Base-by-base conservation (phyloP, 2,888 invertebrate species). In the Hydraecia micacea region DNA sequence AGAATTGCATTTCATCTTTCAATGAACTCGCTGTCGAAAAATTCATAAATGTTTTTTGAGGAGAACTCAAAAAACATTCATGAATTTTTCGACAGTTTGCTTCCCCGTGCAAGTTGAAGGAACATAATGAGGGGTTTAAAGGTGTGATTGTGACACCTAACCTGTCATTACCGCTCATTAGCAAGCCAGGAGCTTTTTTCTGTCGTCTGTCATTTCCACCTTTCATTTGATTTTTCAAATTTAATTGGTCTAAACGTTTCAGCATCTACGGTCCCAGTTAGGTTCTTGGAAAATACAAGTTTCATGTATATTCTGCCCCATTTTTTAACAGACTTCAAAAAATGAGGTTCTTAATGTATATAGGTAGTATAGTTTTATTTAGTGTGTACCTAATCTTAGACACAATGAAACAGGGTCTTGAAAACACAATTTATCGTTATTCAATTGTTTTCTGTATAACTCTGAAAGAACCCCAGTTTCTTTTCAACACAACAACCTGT, bases 111-210 rank as follows among this genome's bases (percentile, higher is more conserved):
- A 65, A 77, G 65, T 62, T 71, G 52, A 73, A 68, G 52, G 28
- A n/a, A 1, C 36, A 28, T 58, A 86, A 83, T 73, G 65, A 76
- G 62, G 32, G 70, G 67, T 60, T 73, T 71, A 65, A 68, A 81
- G 74, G 80, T 74, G 68, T 79, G 55, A 32, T 86, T 46, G n/a
- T 83, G 72, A 86, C 86, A 84, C 83, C 77, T 55, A 15, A 46
- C 71, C 32, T 74, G 70, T 65, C 73, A 82, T 86, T 82, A 77
- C 46, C 36, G 70, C 63, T 84, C 52, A 86, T 82, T 84, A 84
- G 52, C 46, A 68, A 63, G 18, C 58, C 63, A 65, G 42, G 42
- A 62, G 66, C 36, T 73, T 62, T 15, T 42, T 58, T 68, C 58
- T 68, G 52, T 36, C 7, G 13, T 39, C 58, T 49, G 66, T 13